A percentile compares a stretch with the other conserved stretches of the same genome.
phyloP scores from a whole-genome alignment of 2,113 vertebrate species.

The Sorex araneus region DNA sequence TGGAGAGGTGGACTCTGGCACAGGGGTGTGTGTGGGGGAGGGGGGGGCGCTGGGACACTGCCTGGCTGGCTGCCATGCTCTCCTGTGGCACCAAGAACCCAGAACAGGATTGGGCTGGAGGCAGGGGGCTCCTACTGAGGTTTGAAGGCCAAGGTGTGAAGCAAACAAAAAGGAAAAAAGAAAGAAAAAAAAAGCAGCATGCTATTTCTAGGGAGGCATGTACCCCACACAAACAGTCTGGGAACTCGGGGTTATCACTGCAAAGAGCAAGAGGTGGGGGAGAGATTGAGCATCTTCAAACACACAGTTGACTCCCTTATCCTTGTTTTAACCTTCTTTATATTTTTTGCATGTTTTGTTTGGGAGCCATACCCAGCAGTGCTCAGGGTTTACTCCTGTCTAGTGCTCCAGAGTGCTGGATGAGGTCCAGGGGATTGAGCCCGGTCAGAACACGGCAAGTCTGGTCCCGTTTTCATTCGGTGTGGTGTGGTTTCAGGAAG shows the following conservation, averaged over 20 bases:
- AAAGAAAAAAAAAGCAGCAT: background rate
- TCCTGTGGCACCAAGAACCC: too few species aligned
- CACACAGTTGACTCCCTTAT: background rate
- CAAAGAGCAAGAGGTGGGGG: background rate
- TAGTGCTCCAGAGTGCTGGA: too few species aligned
- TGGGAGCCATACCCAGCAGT: too few species aligned
- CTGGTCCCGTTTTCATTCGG: background rate
- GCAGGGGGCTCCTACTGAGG: too few species aligned
- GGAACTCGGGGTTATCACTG: background rate
- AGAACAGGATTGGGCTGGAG: too few species aligned
- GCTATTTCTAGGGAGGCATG: background rate
- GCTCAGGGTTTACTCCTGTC: too few species aligned
- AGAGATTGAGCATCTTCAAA: background rate
- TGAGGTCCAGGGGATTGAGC: too few species aligned
- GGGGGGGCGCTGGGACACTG: background rate
- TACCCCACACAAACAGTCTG: background rate
- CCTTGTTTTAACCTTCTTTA: too few species aligned
- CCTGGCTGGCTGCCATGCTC: too few species aligned
- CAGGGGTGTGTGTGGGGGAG: background rate
- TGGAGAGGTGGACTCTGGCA: accelerated
- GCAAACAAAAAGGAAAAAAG: too few species aligned
- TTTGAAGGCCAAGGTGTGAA: background rate
- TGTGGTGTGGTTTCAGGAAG: background rate
- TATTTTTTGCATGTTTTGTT: too few species aligned
- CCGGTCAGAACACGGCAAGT: too few species aligned